Conservation (phyloP, 2,113 vertebrate species). For the Megaleporinus macrocephalus region DNA sequence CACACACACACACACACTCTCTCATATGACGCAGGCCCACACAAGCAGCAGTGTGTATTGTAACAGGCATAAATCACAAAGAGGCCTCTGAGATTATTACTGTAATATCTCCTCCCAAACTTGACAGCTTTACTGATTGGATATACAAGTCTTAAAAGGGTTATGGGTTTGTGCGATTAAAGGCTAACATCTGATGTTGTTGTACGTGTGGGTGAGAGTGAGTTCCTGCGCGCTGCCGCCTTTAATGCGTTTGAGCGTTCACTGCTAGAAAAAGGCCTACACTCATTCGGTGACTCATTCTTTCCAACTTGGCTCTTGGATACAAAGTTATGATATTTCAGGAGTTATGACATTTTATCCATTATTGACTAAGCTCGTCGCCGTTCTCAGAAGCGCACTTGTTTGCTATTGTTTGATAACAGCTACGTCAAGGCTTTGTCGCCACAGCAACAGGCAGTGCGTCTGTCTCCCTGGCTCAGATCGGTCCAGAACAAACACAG, state of each 20-base stretch:
- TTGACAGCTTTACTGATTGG: conserved; percentile 10
- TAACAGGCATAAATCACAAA: conserved; percentile 23
- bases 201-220: neutral
- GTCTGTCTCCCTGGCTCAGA: conserved; percentile 19
- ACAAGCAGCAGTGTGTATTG: neutral
- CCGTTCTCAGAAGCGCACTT: neutral
- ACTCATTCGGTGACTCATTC: neutral
- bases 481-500: conserved; percentile 36
- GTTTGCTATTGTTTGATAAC: conserved; percentile 29
- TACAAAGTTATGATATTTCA: conserved; percentile 19
- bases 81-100: neutral
- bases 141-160: conserved; percentile 1
- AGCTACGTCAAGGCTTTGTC: conserved; percentile 9
- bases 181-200: neutral
- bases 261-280: neutral
- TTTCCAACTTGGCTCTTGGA: conserved; percentile 11
- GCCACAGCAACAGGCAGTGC: conserved; percentile 31
- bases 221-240: neutral
- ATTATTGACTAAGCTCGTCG: neutral
- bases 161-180: neutral
- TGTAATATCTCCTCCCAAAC: conserved; percentile 1
- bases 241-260: neutral
- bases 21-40: neutral
- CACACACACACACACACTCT: conserved; percentile 4
- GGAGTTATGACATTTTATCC: neutral